These are phyloP conservation scores for Cotesia chilonis DNA, from an alignment of 1,140 invertebrate species.

Conservation along the genomic window DNA sequence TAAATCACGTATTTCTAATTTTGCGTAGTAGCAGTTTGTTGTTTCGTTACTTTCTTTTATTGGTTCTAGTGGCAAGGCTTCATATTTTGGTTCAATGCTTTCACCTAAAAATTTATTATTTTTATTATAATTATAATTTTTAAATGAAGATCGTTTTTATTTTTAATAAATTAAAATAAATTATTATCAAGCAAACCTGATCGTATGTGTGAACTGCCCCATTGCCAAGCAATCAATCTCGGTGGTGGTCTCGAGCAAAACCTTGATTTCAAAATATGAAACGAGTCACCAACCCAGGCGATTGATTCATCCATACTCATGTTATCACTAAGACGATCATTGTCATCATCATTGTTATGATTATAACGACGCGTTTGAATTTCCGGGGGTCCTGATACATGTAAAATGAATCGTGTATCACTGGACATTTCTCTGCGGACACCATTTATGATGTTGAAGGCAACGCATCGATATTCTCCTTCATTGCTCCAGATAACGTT, in stretches of 20 bases:
- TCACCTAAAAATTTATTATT: conserved; percentile 50
- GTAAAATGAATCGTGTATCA: conserved; percentile 55
- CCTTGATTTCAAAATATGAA: conserved; percentile 55
- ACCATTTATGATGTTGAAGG: conserved; percentile 61
- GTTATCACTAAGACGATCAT: conserved; percentile 21
- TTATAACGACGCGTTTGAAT: conserved; percentile 54
- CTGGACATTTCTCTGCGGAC: conserved; percentile 55
- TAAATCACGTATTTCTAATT: conserved; percentile 60
- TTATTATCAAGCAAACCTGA: conserved; percentile 50
- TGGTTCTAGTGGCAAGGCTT: conserved; percentile 58
- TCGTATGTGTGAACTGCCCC: conserved; percentile 62
- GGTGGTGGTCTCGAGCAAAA: conserved; percentile 63
- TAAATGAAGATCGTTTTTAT: too few species aligned
- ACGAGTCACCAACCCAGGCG: conserved; percentile 58
- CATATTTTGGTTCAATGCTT: conserved; percentile 59
- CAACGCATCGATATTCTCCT: conserved; percentile 60
- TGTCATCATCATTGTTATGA: conserved; percentile 23
- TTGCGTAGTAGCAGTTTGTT: conserved; percentile 63
- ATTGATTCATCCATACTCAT: conserved; percentile 56
- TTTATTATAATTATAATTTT: background rate
- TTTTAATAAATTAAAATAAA: conserved; percentile 13
- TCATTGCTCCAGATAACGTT: conserved; percentile 63
- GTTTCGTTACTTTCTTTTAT: conserved; percentile 57
- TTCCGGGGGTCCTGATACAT: conserved; percentile 61
- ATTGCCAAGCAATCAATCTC: conserved; percentile 60